A percentile compares a stretch with the other conserved stretches of the same genome.
Conservation (phyloP, 2,113 vertebrate genomes). For the Orycteropus afer region DNA sequence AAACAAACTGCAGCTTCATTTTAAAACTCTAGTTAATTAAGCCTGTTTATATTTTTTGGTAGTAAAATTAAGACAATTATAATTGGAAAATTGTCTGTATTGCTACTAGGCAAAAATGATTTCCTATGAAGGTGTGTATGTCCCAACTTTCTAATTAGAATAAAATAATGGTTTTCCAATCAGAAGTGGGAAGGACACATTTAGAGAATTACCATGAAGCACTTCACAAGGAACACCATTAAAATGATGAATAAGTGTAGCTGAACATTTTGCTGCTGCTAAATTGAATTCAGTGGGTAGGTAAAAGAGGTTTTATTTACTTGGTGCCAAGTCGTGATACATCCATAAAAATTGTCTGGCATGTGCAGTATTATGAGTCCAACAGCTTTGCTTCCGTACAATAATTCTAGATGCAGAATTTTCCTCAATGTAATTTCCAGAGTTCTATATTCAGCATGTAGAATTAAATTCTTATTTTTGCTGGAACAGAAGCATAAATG, state of each 20-base stretch:
- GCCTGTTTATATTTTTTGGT: slow-evolving; percentile 9
- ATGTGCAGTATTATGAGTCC: neutral
- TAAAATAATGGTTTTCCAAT: slow-evolving; percentile 69
- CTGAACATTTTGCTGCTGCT: slow-evolving; percentile 39
- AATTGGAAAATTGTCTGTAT: neutral
- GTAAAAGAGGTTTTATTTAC: slow-evolving; percentile 52
- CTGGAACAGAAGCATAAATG: neutral
- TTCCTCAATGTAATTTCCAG: neutral
- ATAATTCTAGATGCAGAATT: slow-evolving; percentile 32
- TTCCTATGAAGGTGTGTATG: slow-evolving; percentile 20
- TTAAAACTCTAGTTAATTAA: slow-evolving; percentile 37
- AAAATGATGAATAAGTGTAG: slow-evolving; percentile 51
- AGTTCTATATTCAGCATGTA: neutral
- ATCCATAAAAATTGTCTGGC: slow-evolving; percentile 54
- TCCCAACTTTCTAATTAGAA: slow-evolving; percentile 70
- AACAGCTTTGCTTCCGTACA: slow-evolving; percentile 53
- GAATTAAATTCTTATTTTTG: neutral
- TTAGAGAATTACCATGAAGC: slow-evolving; percentile 57
- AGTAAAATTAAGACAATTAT: slow-evolving; percentile 38
- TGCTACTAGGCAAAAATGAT: slow-evolving; percentile 25
- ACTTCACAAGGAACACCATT: slow-evolving; percentile 39
- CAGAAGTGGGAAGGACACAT: slow-evolving; percentile 23
- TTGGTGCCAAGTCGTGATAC: slow-evolving; percentile 29
- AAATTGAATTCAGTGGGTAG: slow-evolving; percentile 42
- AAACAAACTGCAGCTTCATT: neutral